phyloP scores from a whole-genome alignment of 2,888 invertebrate genomes.

The Atherix ibis region DNA sequence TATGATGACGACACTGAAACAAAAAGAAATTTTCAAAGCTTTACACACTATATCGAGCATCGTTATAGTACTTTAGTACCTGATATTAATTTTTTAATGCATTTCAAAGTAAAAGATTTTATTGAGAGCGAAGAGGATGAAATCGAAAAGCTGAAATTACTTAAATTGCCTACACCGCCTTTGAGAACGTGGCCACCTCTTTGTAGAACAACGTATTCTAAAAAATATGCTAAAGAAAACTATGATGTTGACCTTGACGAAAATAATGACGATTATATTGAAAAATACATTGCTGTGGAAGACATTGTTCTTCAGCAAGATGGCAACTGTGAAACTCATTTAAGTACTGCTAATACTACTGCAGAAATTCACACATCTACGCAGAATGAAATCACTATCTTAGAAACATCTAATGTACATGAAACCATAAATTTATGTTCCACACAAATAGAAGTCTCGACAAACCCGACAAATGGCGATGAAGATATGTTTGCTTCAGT shows the following conservation, averaged over 20 bases:
- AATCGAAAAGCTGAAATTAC: conserved; percentile 12
- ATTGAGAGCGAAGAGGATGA: conserved; percentile 19
- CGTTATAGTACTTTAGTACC: conserved; percentile 26
- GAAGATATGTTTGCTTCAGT: too few species aligned
- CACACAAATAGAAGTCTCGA: too few species aligned
- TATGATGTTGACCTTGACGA: conserved; percentile 3
- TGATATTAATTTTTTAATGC: conserved; percentile 23
- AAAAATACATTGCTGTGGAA: conserved; percentile 23
- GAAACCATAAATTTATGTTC: not conserved
- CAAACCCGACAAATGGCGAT: too few species aligned
- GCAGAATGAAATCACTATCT: not conserved
- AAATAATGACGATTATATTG: conserved; percentile 19
- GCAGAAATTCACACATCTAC: not conserved
- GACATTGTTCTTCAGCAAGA: conserved; percentile 15
- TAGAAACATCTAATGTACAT: not conserved
- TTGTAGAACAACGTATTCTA: conserved; percentile 3
- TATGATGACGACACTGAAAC: conserved; percentile 25
- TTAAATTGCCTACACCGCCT: conserved; percentile 10
- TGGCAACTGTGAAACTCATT: too few species aligned
- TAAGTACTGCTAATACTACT: not conserved
- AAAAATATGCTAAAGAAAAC: conserved; percentile 1
- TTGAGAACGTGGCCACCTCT: conserved; percentile 10
- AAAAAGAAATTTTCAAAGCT: conserved; percentile 26
- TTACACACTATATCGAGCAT: conserved; percentile 26
- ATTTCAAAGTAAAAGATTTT: conserved; percentile 26